phyloP scores from a whole-genome alignment of 2,888 invertebrate genomes.

The Dolichopus griseipennis region DNA sequence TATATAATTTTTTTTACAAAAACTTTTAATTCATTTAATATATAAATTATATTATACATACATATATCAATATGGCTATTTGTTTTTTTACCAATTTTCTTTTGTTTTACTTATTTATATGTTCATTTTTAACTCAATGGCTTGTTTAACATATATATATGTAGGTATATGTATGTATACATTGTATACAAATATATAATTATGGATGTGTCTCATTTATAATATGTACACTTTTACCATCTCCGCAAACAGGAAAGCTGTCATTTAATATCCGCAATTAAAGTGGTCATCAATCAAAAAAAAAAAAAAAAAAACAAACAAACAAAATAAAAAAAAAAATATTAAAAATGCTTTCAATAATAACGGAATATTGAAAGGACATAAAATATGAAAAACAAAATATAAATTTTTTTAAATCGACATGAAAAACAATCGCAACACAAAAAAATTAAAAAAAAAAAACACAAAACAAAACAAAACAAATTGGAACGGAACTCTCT shows the following conservation, averaged over 20 bases:
- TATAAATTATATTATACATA: not conserved
- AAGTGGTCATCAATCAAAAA: constrained; percentile 43
- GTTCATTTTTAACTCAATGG: not conserved
- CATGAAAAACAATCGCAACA: not conserved
- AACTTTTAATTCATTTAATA: not conserved
- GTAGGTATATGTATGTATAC: no score
- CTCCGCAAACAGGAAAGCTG: constrained; percentile 28
- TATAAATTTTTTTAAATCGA: not conserved
- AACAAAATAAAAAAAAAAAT: constrained; percentile 17
- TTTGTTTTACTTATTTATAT: not conserved
- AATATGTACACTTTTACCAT: constrained; percentile 14
- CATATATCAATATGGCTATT: not conserved
- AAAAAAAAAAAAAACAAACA: constrained; percentile 29
- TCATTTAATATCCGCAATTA: constrained; percentile 45
- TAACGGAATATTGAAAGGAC: constrained; percentile 28
- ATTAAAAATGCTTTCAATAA: constrained; percentile 26
- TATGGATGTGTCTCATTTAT: constrained; percentile 21
- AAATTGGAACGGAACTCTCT: constrained; percentile 15
- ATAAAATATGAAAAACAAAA: constrained; percentile 24
- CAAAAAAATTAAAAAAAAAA: not conserved
- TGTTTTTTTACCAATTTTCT: not conserved
- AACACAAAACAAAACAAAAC: constrained; percentile 19
- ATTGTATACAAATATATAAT: constrained; percentile 20
- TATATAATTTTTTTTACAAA: no score
- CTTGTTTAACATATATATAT: not conserved